Evolutionary conservation across 2,113 vertebrate species (phyloP), one percentile per base, ranked within the genome.

Genomic region (Tychaedon coryphoeus): DNA sequence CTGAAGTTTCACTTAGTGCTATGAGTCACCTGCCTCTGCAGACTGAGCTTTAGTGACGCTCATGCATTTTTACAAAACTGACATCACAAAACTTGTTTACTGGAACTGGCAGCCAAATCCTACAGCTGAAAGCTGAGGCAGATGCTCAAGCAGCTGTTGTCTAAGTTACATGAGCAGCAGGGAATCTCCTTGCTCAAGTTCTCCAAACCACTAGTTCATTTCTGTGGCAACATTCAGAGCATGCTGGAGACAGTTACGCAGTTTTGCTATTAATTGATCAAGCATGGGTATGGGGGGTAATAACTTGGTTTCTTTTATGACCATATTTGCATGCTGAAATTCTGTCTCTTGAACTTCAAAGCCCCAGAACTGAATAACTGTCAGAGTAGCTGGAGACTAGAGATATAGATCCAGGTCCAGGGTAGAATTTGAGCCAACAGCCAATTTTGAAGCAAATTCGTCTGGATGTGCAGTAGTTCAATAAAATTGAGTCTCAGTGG

Each of bases 11-110:
- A 3, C 13, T 51, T n/a, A 24, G 38, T 77, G 60, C 64, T 42
- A 14, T 8, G 7, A 23, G 33, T 71, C 64, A 66, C 47, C 51
- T 70, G 64, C 18, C 56, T 70, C 56, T 72, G 24, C 80, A 73
- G 33, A 77, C 34, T 23, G 31, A 80, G 6, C 1, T 0, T 19
- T 62, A 9, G 34, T 17, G 50, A 22, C 69, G n/a, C 18, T 85
- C 0, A 0, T 0, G 0, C 22, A 51, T 40, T n/a, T 36, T 53
- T 72, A 79, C 54, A 36, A 79, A 60, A 69, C 45, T 57, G 34
- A 69, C 50, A 26, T 83, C 50, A 66, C 47, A 33, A 38, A 24
- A 0, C 8, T 54, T 74, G 40, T 81, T 89, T 87, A 58, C 26
- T 64, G 92, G 54, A 64, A 33, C 19, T 53, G 38, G 56, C 45